Conservation (phyloP, 2,797 vertebrate genomes). For the Avahi laniger region DNA sequence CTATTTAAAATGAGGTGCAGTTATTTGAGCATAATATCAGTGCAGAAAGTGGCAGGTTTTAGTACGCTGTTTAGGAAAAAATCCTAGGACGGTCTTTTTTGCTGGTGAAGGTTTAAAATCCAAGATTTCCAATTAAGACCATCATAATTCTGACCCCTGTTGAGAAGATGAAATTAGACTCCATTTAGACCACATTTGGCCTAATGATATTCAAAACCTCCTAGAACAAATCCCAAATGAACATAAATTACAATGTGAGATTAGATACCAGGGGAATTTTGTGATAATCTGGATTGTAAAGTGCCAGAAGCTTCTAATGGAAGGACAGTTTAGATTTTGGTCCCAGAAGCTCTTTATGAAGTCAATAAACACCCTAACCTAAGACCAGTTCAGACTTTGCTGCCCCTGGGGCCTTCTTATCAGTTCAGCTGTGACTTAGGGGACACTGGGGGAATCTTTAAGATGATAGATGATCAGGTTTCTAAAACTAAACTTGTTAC, state of each 20-base stretch:
- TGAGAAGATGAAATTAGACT: constrained; percentile 49
- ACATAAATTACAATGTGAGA: neutral
- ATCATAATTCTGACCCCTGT: neutral
- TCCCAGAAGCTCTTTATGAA: neutral
- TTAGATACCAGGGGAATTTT: neutral
- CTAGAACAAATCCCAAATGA: neutral
- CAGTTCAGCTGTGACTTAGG: neutral
- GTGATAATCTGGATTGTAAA: neutral
- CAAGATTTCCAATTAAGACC: neutral
- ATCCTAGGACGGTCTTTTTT: neutral
- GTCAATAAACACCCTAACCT: neutral
- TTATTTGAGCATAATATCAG: neutral
- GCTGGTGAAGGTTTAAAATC: neutral
- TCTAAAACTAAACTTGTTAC: neutral
- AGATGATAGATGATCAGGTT: neutral
- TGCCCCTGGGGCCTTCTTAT: neutral
- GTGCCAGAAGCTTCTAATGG: neutral
- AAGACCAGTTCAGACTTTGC: neutral
- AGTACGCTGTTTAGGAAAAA: neutral
- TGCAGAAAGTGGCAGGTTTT: neutral
- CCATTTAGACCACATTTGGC: constrained; percentile 20
- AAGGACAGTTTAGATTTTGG: neutral
- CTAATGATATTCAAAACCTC: neutral
- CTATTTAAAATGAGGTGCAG: neutral
- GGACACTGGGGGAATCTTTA: neutral